Evolutionary conservation across 2,888 invertebrate genomes (phyloP), one percentile per base, ranked within the genome.

Genomic region (Steinernema scapterisci): DNA sequence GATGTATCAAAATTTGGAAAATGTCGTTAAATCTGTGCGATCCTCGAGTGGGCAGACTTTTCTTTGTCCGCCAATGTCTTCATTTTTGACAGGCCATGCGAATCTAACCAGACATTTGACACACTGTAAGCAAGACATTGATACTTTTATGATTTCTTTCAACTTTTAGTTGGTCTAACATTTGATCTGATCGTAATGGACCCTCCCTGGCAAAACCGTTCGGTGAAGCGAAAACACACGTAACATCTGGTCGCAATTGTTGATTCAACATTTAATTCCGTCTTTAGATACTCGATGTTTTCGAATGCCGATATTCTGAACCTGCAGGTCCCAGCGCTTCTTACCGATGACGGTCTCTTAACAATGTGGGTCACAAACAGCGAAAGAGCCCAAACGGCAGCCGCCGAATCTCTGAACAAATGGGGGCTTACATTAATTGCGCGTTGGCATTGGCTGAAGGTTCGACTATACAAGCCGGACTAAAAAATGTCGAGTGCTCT

Each of bases 141-240:
- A 13, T 46, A 38, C 13, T n/a, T 9, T 74, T 3, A 16, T 31
- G 21, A 11, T n/a, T 31, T 19, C 31, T n/a, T 43, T 48, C 2
- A 0, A 13, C 45, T 23, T 78, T 70, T 23, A 74, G 74, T 23
- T 11, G 56, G n/a, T 2, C 70, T 72, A 23, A 71, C 48, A 27
- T 96, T 91, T 90, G 93, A 95, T 88, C 89, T 95, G 73, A 91
- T 97, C 72, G 89, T 96, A 21, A 90, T 95, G 81, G 97, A 97
- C 90, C 97, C 97, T 44, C 96, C 97, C 0, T 97, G 97, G 97
- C 92, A 92, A 90, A 97, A 97, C 88, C 95, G 95, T 89, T 95
- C 94, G 79, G 94, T 96, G 70, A 91, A 94, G 84, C 91, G 97
- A 78, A 88, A 89, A 78, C 88, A 87, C 79, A 88, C 83, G 88